These are phyloP conservation scores for Aphelinus atriplicis DNA, from an alignment of 1,140 invertebrate genomes.

Conservation along the genomic window DNA sequence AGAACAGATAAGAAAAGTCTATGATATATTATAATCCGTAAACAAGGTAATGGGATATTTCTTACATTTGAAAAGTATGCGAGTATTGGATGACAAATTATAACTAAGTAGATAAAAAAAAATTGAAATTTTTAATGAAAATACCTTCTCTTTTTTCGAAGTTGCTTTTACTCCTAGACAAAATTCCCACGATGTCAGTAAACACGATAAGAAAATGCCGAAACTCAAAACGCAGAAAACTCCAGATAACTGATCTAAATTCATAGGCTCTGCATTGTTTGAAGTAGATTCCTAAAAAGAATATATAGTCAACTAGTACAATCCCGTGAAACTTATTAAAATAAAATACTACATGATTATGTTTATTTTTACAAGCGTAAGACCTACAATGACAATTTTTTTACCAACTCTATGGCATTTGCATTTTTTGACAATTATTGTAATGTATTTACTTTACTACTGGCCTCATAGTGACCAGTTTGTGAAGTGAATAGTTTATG, in stretches of 20 bases:
- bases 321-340: background rate
- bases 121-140: no score
- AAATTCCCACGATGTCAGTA: conserved; percentile 20
- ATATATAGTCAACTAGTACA: background rate
- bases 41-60: background rate
- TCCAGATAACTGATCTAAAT: conserved; percentile 24
- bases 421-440: no score
- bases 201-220: background rate
- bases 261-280: conserved; percentile 24
- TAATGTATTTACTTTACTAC: background rate
- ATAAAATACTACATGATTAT: conserved; percentile 9
- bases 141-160: conserved; percentile 22
- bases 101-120: background rate
- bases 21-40: no score
- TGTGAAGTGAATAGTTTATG: no score
- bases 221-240: conserved; percentile 24
- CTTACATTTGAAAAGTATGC: background rate
- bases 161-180: background rate
- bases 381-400: background rate
- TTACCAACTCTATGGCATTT: background rate
- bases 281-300: background rate
- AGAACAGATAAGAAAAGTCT: no score
- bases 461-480: background rate
- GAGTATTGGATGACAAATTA: background rate
- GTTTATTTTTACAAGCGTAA: background rate